Evolutionary conservation across 1,140 invertebrate genomes (phyloP).

Genomic region (Micrasema minimum): DNA sequence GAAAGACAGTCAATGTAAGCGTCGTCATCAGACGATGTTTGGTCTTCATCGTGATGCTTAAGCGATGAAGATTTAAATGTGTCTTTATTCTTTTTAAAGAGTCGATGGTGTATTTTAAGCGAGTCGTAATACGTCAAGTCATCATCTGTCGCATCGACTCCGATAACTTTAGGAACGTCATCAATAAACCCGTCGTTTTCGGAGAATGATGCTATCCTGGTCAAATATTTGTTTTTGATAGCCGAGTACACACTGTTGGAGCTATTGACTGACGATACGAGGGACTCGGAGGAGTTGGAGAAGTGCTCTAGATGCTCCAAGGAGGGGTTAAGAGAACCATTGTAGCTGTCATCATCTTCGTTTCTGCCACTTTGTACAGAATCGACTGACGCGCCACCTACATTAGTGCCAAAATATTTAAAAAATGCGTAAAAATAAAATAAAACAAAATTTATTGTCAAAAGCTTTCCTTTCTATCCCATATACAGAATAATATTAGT

Average conservation of each 20-base stretch:
- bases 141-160: constrained; percentile 4
- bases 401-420: constrained; percentile 18
- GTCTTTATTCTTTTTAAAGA: no score
- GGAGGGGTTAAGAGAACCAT: constrained; percentile 56
- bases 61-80: no score
- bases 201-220: constrained; percentile 55
- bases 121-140: constrained; percentile 39
- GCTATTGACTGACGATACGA: constrained; percentile 57
- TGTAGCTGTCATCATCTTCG: constrained; percentile 55
- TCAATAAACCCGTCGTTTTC: constrained; percentile 15
- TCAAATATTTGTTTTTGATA: constrained; percentile 61
- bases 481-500: no score
- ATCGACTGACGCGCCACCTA: constrained; percentile 22
- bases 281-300: constrained; percentile 49
- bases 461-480: no score
- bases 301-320: background rate
- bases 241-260: constrained; percentile 60
- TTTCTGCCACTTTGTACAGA: constrained; percentile 20
- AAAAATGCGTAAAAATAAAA: no score
- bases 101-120: constrained; percentile 16
- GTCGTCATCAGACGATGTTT: constrained; percentile 5
- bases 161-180: constrained; percentile 3
- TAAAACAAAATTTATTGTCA: no score
- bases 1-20: no score
- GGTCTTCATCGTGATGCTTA: background rate